Base-by-base conservation (phyloP, 1,140 invertebrate genomes). In the Drosophila chauvacae region DNA sequence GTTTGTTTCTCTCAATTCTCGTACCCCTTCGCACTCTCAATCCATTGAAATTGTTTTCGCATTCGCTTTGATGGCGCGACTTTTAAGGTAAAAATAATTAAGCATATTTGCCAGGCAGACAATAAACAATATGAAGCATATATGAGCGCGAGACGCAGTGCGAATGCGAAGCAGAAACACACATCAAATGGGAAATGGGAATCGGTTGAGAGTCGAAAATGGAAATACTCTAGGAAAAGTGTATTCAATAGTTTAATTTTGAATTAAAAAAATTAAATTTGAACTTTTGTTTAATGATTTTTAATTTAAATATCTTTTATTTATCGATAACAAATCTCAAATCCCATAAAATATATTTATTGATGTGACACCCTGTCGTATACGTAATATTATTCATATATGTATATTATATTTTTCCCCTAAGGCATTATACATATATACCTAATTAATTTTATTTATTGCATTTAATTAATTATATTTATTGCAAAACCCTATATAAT, bases 51-150 rank as follows among this genome's bases (percentile, higher is more conserved):
- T 87, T 86, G 84, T 88, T 87, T 87, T 87, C 82, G 77, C 72
- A 86, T 86, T 78, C 82, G 69, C 70, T 86, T 86, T 81, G 82
- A 86, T 86, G 82, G 82, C 80, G 84, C 84, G 77, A 85, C 81
- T 79, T 90, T 90, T 90, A 90, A 90, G 85, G 86, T 90, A 90
- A 90, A 90, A 90, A 90, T 90, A 90, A 85, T 90, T 90, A 90
- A 85, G 81, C 85, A 88, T 90, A 90, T 90, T 81, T 88, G 85
- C 81, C 60, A 83, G 78, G 7, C 75, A 53, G 61, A 75, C 74
- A 85, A 74, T 48, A 86, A 56, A 70, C 60, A 75, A 60, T 65
- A 73, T 59, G 70, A 59, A 81, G 81, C 81, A 81, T 85, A 76
- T 83, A 65, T 68, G 70, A 56, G 61, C 78, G 58, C 16, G 18